Evolutionary conservation across 1,140 invertebrate species (phyloP).

Genomic region (Macrobrachium rosenbergii): DNA sequence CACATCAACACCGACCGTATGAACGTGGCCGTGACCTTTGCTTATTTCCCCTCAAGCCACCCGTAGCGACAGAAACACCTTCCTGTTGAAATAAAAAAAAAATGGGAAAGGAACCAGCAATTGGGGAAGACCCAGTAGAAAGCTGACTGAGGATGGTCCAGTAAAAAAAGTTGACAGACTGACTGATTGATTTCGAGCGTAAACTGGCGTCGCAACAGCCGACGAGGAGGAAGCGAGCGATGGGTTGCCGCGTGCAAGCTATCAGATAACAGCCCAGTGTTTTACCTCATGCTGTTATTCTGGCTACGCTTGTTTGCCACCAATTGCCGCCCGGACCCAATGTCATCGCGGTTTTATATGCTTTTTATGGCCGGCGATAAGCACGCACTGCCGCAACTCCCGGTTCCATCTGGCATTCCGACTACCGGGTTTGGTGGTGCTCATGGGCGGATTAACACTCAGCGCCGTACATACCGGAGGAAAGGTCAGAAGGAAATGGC

Average conservation of each 20-base stretch:
- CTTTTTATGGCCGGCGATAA: slow-evolving; percentile 21
- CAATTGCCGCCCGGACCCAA: slow-evolving; percentile 15
- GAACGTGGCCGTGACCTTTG: no score
- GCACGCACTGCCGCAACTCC: background rate
- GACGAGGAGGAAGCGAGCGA: background rate
- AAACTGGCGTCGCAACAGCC: background rate
- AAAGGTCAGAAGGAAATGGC: background rate
- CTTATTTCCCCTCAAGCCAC: no score
- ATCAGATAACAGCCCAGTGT: slow-evolving; percentile 17
- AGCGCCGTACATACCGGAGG: background rate
- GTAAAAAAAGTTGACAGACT: no score
- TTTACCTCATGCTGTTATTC: slow-evolving; percentile 28
- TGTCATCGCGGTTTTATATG: slow-evolving; percentile 27
- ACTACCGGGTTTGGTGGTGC: slow-evolving; percentile 5
- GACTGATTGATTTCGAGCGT: no score
- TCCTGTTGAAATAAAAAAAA: no score
- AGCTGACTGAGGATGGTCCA: no score
- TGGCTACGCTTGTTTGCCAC: slow-evolving; percentile 22
- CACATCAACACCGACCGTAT: no score
- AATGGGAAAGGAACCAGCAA: no score
- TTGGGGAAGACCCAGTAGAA: no score
- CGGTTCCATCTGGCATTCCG: slow-evolving; percentile 15
- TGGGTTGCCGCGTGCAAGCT: slow-evolving; percentile 9
- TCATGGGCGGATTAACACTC: background rate
- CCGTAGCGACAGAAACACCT: no score